phyloP scores from a whole-genome alignment of 2,888 invertebrate species.

The Unio pictorum region DNA sequence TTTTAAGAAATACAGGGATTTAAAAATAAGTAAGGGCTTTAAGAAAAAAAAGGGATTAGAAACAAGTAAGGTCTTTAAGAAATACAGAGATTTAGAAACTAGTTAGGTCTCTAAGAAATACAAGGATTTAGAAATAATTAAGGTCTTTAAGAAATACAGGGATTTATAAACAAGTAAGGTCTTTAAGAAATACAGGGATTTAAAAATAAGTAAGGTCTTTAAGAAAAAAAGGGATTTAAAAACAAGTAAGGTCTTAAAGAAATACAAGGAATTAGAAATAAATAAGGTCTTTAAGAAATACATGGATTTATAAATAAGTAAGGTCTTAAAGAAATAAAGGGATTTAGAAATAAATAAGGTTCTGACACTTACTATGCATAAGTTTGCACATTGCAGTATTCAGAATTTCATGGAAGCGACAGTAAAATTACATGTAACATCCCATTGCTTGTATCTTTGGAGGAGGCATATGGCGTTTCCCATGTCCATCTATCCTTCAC shows the following conservation, averaged over 20 bases:
- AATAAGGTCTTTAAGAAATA: slow-evolving; percentile 67
- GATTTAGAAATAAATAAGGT: slow-evolving; percentile 78
- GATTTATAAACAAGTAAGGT: slow-evolving; percentile 78
- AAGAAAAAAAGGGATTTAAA: no score
- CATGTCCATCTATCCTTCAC: no score
- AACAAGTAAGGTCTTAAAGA: slow-evolving; percentile 81
- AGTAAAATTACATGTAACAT: no score
- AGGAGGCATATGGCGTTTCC: no score
- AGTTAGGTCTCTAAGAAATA: no score
- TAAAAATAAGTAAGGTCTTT: no score
- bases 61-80: slow-evolving; percentile 74
- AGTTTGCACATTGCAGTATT: neutral
- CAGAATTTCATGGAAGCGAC: neutral
- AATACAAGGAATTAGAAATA: slow-evolving; percentile 83
- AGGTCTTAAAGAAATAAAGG: slow-evolving; percentile 81
- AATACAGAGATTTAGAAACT: no score
- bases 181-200: no score
- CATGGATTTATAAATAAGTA: neutral
- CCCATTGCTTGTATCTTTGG: no score
- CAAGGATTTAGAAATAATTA: no score
- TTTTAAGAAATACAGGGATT: slow-evolving; percentile 82
- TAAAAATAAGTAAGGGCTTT: slow-evolving; percentile 5
- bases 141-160: slow-evolving; percentile 81
- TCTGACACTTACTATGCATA: neutral
- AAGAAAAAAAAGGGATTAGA: no score